phyloP scores from a whole-genome alignment of 2,888 invertebrate species.

The Myopa testacea region DNA sequence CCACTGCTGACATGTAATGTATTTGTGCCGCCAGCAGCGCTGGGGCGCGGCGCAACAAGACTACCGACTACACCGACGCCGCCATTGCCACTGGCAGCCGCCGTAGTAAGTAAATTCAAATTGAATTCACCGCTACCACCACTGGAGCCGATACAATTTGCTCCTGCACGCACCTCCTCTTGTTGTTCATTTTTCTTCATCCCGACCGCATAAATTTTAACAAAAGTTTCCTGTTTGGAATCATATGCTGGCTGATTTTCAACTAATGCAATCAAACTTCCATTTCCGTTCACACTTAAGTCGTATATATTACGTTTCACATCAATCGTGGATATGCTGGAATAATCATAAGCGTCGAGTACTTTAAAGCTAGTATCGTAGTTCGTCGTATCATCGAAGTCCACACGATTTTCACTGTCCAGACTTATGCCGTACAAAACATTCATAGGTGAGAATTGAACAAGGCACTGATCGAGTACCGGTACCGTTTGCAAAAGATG shows the following conservation, averaged over 20 bases:
- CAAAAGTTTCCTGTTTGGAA: conserved; percentile 88
- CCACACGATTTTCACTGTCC: conserved; percentile 78
- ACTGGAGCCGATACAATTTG: conserved; percentile 38
- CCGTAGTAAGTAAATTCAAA: conserved; percentile 44
- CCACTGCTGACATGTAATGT: conserved; percentile 38
- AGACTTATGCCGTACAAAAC: conserved; percentile 89
- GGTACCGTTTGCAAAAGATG: conserved; percentile 94
- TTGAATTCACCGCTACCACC: conserved; percentile 45
- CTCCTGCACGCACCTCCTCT: conserved; percentile 75
- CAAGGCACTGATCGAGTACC: conserved; percentile 87
- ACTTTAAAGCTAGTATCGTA: conserved; percentile 95
- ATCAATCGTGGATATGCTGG: conserved; percentile 94
- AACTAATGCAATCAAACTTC: conserved; percentile 89
- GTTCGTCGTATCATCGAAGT: conserved; percentile 79
- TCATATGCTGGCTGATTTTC: conserved; percentile 89
- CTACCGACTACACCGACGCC: conserved; percentile 49
- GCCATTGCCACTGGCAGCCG: conserved; percentile 54
- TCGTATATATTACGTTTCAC: conserved; percentile 91
- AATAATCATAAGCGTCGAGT: conserved; percentile 93
- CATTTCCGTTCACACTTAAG: conserved; percentile 83
- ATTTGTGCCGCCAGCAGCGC: conserved; percentile 51
- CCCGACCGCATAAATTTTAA: conserved; percentile 93
- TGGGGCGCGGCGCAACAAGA: conserved; percentile 53
- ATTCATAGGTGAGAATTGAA: conserved; percentile 87
- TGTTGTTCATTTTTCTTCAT: conserved; percentile 88